phyloP scores from a whole-genome alignment of 2,888 invertebrate species.

The Cheilosia pagana region DNA sequence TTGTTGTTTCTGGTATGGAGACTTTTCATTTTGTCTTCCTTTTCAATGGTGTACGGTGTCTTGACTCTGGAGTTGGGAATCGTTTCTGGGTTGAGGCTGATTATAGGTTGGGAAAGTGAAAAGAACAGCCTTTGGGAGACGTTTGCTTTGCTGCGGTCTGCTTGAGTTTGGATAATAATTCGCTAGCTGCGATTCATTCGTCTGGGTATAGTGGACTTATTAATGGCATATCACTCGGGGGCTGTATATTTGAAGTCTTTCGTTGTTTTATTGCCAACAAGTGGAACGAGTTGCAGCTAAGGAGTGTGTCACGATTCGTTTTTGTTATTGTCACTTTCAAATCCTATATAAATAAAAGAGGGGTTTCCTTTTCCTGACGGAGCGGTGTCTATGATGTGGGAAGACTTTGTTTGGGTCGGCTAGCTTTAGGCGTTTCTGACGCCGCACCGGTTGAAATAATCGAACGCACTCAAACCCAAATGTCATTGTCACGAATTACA shows the following conservation, averaged over 20 bases:
- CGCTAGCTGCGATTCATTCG: slow-evolving; percentile 23
- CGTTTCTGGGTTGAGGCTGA: slow-evolving; percentile 58
- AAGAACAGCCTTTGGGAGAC: slow-evolving; percentile 47
- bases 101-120: slow-evolving; percentile 74
- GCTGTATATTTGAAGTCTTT: slow-evolving; percentile 18
- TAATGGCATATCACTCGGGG: slow-evolving; percentile 37
- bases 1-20: slow-evolving; percentile 67
- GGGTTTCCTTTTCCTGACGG: too few relatives aligned
- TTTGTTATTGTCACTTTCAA: too few relatives aligned
- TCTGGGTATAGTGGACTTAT: slow-evolving; percentile 20
- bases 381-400: too few relatives aligned
- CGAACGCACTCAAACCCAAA: too few relatives aligned
- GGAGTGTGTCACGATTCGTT: slow-evolving; percentile 9
- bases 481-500: too few relatives aligned
- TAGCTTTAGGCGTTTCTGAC: too few relatives aligned
- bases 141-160: slow-evolving; percentile 22
- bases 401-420: too few relatives aligned
- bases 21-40: slow-evolving; percentile 41
- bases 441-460: too few relatives aligned
- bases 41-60: neutral
- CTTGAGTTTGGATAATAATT: slow-evolving; percentile 43
- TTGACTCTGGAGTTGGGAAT: slow-evolving; percentile 34
- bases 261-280: neutral
- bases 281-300: slow-evolving; percentile 4
- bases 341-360: too few relatives aligned